phyloP scores from a whole-genome alignment of 1,140 invertebrate genomes.

The Drosophila orena region DNA sequence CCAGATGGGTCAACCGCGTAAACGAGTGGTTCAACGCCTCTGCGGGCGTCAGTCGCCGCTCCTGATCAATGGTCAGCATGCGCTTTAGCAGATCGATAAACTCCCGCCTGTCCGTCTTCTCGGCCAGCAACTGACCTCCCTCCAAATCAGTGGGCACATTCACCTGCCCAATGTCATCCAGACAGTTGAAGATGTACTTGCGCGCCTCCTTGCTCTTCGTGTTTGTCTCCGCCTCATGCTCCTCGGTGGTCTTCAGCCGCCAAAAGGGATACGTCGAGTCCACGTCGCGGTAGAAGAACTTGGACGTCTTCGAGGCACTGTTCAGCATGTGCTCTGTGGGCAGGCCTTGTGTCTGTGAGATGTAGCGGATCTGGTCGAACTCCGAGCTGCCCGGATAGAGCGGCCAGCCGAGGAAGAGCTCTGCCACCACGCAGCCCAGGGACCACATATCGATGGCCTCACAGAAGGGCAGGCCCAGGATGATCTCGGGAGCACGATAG shows the following conservation, averaged over 20 bases:
- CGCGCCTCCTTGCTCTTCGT: slow-evolving; percentile 99
- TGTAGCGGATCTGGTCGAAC: slow-evolving; percentile 99
- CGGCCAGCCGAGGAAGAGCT: slow-evolving; percentile 99
- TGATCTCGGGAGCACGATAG: slow-evolving; percentile 99
- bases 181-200: slow-evolving; percentile 99
- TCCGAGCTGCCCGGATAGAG: slow-evolving; percentile 99
- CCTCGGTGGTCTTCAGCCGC: slow-evolving; percentile 98
- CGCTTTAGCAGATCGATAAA: slow-evolving; percentile 98
- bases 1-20: slow-evolving; percentile 95
- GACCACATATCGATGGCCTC: slow-evolving; percentile 99
- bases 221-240: slow-evolving; percentile 98
- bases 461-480: slow-evolving; percentile 98
- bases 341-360: slow-evolving; percentile 91
- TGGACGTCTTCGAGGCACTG: slow-evolving; percentile 98
- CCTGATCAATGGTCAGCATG: slow-evolving; percentile 99
- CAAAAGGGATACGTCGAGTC: slow-evolving; percentile 99
- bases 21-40: slow-evolving; percentile 98
- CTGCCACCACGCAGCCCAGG: slow-evolving; percentile 99
- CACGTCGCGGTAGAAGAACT: slow-evolving; percentile 99
- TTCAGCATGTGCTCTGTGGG: slow-evolving; percentile 99
- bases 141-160: slow-evolving; percentile 99
- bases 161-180: slow-evolving; percentile 99
- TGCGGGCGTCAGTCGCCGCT: slow-evolving; percentile 96
- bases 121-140: slow-evolving; percentile 96
- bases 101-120: slow-evolving; percentile 97